Conservation (phyloP, 2,888 invertebrate genomes). For the Lithosia quadra region DNA sequence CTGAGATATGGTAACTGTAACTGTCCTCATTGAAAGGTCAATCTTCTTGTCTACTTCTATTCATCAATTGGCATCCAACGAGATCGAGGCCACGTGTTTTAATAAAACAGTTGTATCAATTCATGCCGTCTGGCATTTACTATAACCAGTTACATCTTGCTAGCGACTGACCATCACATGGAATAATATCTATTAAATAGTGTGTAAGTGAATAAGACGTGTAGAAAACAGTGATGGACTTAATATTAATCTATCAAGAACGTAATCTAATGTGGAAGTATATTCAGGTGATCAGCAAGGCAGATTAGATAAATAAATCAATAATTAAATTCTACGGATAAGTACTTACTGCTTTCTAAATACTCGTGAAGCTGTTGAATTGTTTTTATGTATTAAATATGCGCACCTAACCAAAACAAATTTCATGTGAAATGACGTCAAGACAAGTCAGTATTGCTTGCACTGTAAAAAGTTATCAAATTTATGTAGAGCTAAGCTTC, state of each 20-base stretch:
- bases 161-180: background rate
- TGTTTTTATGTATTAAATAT: too few relatives aligned
- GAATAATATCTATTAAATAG: background rate
- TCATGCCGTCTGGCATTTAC: constrained; percentile 15
- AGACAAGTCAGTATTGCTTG: too few relatives aligned
- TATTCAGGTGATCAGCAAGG: background rate
- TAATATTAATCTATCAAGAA: background rate
- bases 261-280: background rate
- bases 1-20: background rate
- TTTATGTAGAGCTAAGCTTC: too few relatives aligned
- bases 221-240: background rate
- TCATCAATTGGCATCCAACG: constrained; percentile 16
- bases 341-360: too few relatives aligned
- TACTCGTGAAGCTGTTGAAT: too few relatives aligned
- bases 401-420: too few relatives aligned
- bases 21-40: background rate
- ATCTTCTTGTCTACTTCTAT: background rate
- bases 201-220: background rate
- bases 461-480: too few relatives aligned
- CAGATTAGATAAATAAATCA: background rate
- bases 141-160: constrained; percentile 30
- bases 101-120: constrained; percentile 23
- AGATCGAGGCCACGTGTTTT: constrained; percentile 9
- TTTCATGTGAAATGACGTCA: too few relatives aligned
- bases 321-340: too few relatives aligned